Conservation (phyloP, 2,888 invertebrate species). For the Drosophila emarginata region DNA sequence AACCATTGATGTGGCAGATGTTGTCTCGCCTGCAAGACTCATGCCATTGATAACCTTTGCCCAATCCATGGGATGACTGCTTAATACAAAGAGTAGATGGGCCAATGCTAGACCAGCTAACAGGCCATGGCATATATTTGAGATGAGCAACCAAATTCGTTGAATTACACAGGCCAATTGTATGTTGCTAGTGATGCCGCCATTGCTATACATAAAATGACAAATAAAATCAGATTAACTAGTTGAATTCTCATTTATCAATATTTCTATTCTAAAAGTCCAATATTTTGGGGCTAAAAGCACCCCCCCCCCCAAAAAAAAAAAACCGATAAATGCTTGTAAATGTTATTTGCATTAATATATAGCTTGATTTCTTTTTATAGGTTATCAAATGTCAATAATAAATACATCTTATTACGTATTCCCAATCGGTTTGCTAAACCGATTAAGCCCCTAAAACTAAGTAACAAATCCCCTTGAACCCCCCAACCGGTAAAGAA, state of each 20-base stretch:
- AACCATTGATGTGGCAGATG: constrained; percentile 34
- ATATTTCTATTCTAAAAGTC: background rate
- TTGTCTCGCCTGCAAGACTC: constrained; percentile 78
- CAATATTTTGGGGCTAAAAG: background rate
- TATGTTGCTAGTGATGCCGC: constrained; percentile 78
- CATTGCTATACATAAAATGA: constrained; percentile 58
- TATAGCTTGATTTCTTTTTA: background rate
- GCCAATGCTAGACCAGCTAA: constrained; percentile 84
- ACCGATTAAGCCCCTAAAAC: background rate
- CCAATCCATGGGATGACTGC: constrained; percentile 82
- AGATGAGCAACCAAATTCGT: constrained; percentile 84
- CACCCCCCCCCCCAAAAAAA: too few relatives aligned
- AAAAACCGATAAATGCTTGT: background rate
- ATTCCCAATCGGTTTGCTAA: background rate
- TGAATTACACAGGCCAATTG: constrained; percentile 83
- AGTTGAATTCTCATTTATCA: background rate
- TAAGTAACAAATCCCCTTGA: too few relatives aligned
- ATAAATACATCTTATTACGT: background rate
- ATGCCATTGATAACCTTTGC: constrained; percentile 75
- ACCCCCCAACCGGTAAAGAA: background rate
- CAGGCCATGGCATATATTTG: constrained; percentile 84
- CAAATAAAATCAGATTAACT: background rate
- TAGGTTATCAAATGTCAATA: background rate
- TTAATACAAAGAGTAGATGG: constrained; percentile 82
- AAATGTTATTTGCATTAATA: background rate